A percentile compares a stretch with the other conserved stretches of the same genome.
Conservation (phyloP, 2,113 vertebrate species). For the Diadophis punctatus region DNA sequence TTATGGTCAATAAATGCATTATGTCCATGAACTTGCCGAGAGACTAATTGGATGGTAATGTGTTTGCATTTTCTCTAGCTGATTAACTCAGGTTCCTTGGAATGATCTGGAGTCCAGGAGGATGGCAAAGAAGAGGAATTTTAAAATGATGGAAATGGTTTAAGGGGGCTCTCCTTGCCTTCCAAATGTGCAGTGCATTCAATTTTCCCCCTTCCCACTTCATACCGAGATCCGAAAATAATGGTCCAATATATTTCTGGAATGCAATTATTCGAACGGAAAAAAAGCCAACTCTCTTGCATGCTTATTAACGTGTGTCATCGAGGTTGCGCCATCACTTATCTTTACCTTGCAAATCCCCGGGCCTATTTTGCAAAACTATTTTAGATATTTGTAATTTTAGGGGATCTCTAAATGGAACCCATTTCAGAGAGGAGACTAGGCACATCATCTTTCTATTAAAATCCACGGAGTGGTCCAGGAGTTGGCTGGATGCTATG, state of each 20-base stretch:
- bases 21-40: slow-evolving; percentile 7
- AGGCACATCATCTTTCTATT: background rate
- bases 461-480: background rate
- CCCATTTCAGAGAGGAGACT: background rate
- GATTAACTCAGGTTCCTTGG: background rate
- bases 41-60: slow-evolving; percentile 19
- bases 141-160: background rate
- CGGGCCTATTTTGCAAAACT: background rate
- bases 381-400: background rate
- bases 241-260: background rate
- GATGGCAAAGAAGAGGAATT: background rate
- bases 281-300: background rate
- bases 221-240: background rate
- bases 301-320: background rate
- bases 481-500: background rate
- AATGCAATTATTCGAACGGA: background rate
- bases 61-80: background rate
- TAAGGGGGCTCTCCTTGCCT: background rate
- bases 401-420: background rate
- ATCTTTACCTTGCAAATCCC: background rate
- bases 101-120: background rate
- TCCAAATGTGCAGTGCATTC: background rate
- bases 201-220: background rate
- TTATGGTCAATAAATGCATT: slow-evolving; percentile 5
- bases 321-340: background rate